Percentiles rank a stretch among this genome's conserved stretches.
Conservation (phyloP, 35 echinoderm and acorn worm genomes). For the Hemicentrotus pulcherrimus region DNA sequence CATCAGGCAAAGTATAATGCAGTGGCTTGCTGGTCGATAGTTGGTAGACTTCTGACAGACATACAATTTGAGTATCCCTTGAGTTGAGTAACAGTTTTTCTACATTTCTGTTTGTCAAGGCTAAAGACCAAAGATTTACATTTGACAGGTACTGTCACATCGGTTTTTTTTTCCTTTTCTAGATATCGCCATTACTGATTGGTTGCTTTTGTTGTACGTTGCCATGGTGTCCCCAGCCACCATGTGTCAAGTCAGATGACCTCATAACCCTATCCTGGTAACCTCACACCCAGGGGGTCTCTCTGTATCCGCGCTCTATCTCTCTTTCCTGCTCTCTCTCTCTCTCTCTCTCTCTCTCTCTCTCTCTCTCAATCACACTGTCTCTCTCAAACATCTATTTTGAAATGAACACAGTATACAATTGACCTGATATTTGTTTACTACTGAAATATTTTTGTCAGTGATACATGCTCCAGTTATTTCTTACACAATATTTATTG, state of each 20-base stretch:
- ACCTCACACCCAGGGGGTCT: not conserved
- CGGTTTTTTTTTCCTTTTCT: not conserved
- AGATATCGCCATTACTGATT: not conserved
- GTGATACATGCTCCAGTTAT: too few relatives aligned
- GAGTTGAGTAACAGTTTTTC: not conserved
- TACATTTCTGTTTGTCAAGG: not conserved
- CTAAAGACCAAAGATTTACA: not conserved
- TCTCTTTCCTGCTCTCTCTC: not conserved
- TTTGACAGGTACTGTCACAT: not conserved
- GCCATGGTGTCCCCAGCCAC: not conserved
- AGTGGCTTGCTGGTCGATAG: not conserved
- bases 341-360: not conserved
- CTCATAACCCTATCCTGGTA: conserved; percentile 12
- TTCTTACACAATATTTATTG: too few relatives aligned
- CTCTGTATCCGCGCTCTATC: not conserved
- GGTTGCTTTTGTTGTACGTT: not conserved
- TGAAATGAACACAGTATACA: not conserved
- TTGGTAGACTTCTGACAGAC: not conserved
- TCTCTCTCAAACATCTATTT: not conserved
- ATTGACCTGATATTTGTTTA: not conserved
- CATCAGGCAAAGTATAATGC: not conserved
- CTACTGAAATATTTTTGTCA: not conserved
- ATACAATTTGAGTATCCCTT: not conserved
- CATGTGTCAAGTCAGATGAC: not conserved
- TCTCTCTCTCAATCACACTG: too few relatives aligned